Evolutionary conservation across 2,797 vertebrate genomes (phyloP), one percentile per base, ranked within the genome.

Genomic region (Netta rufina): DNA sequence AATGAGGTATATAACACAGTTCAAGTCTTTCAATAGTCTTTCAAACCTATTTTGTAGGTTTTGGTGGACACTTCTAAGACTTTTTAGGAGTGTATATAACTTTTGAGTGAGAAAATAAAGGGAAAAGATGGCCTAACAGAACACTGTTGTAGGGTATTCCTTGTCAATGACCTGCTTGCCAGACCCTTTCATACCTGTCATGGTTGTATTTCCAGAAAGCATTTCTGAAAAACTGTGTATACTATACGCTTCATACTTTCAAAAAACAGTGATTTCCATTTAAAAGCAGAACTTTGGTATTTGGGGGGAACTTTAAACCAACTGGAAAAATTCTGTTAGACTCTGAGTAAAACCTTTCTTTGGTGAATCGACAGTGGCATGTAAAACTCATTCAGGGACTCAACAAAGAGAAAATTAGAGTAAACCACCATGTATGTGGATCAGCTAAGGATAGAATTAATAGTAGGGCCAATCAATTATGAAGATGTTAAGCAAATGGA

Each of bases 261-360:
- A 38, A 81, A 84, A 67, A 27, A 1, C 5, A 24, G 4, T 20
- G 3, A 11, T 36, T 72, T 33, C 51, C 56, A 19, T 38, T 74
- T 14, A 30, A 57, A 90, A 73, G 65, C 19, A 17, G 6, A 65
- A 21, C 0, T 45, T 28, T 54, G 51, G 57, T 8, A 16, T 11
- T 2, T 5, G 4, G 2, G 14, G 1, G 2, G 2, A 2, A 3
- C 4, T 70, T 62, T 56, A 33, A 4, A 28, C 80, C 12, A 81
- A 57, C 6, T 57, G 39, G 9, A 67, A 80, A 79, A 58, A 47
- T 11, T 72, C 39, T 39, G 3, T 71, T 49, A 74, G 32, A 2
- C 6, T 24, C 15, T 15, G 47, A 61, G 6, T 66, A 39, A 88
- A 80, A 56, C 11, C 6, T 70, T 57, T 41, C 22, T 89, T 70